Evolutionary conservation across 1,140 invertebrate genomes (phyloP), one percentile per base, ranked within the genome.

Genomic region (Steinernema khuongi): DNA sequence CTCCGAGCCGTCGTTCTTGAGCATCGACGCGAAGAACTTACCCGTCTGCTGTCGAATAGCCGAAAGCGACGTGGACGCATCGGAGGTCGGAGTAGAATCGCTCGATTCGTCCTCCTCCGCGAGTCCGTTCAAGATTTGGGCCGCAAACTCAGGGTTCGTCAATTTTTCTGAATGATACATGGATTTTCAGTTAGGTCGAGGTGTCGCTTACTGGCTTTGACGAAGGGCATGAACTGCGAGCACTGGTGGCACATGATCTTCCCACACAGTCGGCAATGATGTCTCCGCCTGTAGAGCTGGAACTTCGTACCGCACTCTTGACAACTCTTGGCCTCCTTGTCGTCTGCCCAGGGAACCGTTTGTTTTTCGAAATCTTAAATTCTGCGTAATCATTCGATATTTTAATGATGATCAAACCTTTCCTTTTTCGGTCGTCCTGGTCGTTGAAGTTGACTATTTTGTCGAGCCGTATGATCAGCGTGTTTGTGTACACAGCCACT

Each of bases 201-300:
- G 22, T 18, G 31, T 29, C 68, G 89, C 91, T 89, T 89, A 94
- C 93, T 90, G 72, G 94, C 94, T 86, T 91, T 90, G 69, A 90
- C 87, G 81, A 94, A 88, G 36, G 91, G 89, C 74, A 98, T 87
- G 87, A 96, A 96, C 76, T 91, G 87, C 18, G 94, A 97, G 86
- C 96, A 99, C 78, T 91, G 90, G 85, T 94, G 89, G 86, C 96
- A 99, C 89, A 97, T 92, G 72, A 99, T 91, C 69, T 91, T 91
- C 0, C 96, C 96, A 88, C 96, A 98, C 1, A 98, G 87, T 77
- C 96, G 88, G 84, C 96, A 99, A 86, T 99, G 96, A 88, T 98
- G 96, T 85, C 95, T 92, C 74, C 95, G 88, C 71, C 92, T 89
- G 0, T 93, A 90, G 32, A 97, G 84, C 80, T 91, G 91, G 85